Conservation (phyloP, 2,113 vertebrate species). For the Engraulis encrasicolus region DNA sequence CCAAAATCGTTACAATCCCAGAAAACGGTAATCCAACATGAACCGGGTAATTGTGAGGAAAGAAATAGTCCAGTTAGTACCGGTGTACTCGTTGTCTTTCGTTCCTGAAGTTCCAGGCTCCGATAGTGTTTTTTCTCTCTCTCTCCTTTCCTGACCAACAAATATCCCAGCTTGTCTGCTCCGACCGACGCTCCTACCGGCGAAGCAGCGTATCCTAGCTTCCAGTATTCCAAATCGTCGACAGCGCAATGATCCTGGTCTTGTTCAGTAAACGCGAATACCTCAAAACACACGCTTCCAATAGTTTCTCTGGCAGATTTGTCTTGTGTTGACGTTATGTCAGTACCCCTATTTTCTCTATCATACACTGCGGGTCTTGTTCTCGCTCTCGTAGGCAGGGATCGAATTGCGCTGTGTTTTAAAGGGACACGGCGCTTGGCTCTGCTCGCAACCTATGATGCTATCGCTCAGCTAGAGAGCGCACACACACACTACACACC, state of each 20-base stretch:
- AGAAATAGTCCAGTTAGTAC: slow-evolving; percentile 23
- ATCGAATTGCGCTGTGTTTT: slow-evolving; percentile 70
- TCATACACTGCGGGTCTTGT: slow-evolving; percentile 21
- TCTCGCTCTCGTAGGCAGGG: slow-evolving; percentile 51
- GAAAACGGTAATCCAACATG: neutral
- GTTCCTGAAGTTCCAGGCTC: slow-evolving; percentile 16
- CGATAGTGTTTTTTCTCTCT: neutral
- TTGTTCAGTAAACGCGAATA: neutral
- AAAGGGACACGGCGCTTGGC: slow-evolving; percentile 68
- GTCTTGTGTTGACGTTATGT: slow-evolving; percentile 45
- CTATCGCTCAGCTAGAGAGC: neutral
- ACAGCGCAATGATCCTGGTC: neutral
- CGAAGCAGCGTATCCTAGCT: neutral
- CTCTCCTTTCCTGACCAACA: neutral
- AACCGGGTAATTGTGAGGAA: neutral
- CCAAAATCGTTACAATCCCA: neutral
- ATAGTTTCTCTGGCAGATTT: neutral
- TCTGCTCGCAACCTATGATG: slow-evolving; percentile 20
- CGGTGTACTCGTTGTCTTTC: neutral
- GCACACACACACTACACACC: slow-evolving; percentile 22
- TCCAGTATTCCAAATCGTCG: slow-evolving; percentile 17
- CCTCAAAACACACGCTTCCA: neutral
- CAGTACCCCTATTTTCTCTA: slow-evolving; percentile 33
- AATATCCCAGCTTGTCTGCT: neutral
- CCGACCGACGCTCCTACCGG: neutral